Conservation (phyloP, 2,888 invertebrate species). For the Dyspetes luteomarginatus region DNA sequence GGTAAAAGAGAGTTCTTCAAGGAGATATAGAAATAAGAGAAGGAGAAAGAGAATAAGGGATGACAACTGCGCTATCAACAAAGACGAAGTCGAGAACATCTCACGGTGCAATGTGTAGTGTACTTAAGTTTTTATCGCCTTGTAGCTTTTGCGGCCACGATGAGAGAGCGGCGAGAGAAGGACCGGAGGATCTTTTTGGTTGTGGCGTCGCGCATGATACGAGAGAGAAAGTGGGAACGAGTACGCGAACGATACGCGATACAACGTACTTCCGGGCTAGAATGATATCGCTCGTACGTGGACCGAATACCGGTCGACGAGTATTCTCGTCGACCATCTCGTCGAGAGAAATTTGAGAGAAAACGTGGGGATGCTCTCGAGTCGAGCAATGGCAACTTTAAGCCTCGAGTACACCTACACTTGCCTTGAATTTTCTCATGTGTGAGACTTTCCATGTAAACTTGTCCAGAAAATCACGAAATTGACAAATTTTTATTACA, state of each 20-base stretch:
- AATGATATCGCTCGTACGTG: constrained; percentile 67
- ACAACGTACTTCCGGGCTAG: constrained; percentile 47
- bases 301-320: constrained; percentile 66
- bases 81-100: not conserved
- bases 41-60: not conserved
- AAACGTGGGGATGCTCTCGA: constrained; percentile 7
- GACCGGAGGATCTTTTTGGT: not conserved
- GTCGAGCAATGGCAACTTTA: not conserved
- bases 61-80: constrained; percentile 35
- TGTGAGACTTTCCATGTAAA: not conserved
- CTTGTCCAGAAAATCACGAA: not conserved
- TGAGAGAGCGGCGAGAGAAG: not conserved
- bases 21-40: constrained; percentile 7
- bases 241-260: constrained; percentile 53
- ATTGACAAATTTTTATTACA: no score
- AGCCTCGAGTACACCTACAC: not conserved
- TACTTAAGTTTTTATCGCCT: constrained; percentile 46
- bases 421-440: not conserved
- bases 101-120: not conserved
- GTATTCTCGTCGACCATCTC: constrained; percentile 1
- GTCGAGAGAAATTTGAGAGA: constrained; percentile 24
- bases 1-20: constrained; percentile 32
- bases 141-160: constrained; percentile 21
- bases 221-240: constrained; percentile 10
- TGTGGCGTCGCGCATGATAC: not conserved